A percentile compares a stretch with the other conserved stretches of the same genome.
These are phyloP conservation scores for Scrobipalpa atriplicella DNA, from an alignment of 2,888 invertebrate species.

Conservation along the genomic window DNA sequence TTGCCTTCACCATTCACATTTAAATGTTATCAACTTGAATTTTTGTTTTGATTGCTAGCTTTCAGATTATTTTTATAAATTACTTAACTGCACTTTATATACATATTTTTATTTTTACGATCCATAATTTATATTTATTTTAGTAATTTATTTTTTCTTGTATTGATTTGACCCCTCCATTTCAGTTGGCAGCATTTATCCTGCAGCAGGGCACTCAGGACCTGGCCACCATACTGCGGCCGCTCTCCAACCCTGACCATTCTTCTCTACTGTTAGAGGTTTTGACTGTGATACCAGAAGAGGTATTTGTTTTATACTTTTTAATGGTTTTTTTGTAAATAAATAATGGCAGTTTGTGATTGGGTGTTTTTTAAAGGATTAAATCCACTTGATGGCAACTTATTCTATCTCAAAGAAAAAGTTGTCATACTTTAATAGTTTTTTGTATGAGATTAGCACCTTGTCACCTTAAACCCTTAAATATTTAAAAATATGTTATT, in stretches of 20 bases:
- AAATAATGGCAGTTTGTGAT: not conserved
- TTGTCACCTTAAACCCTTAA: no score
- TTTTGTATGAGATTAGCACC: no score
- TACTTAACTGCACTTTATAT: not conserved
- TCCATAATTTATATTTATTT: not conserved
- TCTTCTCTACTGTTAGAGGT: constrained; percentile 88
- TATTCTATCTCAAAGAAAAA: no score
- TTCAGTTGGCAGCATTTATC: constrained; percentile 91
- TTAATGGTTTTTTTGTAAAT: not conserved
- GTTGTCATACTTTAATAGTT: no score
- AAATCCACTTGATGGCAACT: no score
- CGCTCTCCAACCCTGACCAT: constrained; percentile 81
- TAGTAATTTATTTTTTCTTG: not conserved
- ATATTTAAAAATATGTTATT: not conserved
- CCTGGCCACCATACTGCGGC: constrained; percentile 87
- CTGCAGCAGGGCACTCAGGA: constrained; percentile 87
- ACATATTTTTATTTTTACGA: not conserved
- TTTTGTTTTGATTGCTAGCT: not conserved
- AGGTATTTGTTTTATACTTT: constrained; percentile 80
- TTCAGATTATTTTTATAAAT: not conserved
- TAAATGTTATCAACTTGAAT: not conserved
- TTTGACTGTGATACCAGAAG: constrained; percentile 93
- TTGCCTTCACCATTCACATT: not conserved
- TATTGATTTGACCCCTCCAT: not conserved
- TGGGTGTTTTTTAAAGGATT: no score